Conservation (phyloP, 1,140 invertebrate genomes). For the Caenorhabditis inopinata region DNA sequence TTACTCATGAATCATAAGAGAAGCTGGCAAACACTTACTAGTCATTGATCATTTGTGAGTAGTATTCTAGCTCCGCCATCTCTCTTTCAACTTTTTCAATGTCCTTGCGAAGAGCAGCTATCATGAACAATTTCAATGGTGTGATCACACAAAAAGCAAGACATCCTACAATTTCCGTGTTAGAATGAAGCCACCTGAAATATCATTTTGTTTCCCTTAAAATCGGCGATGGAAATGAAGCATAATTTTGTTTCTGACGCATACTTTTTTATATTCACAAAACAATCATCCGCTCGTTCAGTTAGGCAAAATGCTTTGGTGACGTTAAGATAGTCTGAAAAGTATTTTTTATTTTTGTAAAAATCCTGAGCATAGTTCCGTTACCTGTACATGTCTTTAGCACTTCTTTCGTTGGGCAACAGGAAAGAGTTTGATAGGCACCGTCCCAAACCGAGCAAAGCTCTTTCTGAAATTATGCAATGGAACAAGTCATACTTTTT, state of each 20-base stretch:
- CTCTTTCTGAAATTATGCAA: not conserved
- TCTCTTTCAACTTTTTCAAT: conserved; percentile 11
- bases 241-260: too few species aligned
- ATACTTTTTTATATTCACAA: not conserved
- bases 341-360: not conserved
- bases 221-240: too few species aligned
- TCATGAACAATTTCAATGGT: not conserved
- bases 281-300: not conserved
- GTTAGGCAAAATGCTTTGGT: not conserved
- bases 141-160: not conserved
- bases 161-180: not conserved
- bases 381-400: not conserved
- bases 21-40: not conserved
- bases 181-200: not conserved
- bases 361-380: not conserved
- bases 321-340: not conserved
- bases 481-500: too few species aligned
- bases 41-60: conserved; percentile 15
- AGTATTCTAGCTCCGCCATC: not conserved
- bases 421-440: not conserved
- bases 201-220: too few species aligned
- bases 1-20: too few species aligned
- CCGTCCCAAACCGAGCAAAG: not conserved
- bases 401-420: not conserved
- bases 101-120: not conserved